A percentile compares a stretch with the other conserved stretches of the same genome.
phyloP scores from a whole-genome alignment of 2,113 vertebrate species.

The Chrysochloris asiatica region DNA sequence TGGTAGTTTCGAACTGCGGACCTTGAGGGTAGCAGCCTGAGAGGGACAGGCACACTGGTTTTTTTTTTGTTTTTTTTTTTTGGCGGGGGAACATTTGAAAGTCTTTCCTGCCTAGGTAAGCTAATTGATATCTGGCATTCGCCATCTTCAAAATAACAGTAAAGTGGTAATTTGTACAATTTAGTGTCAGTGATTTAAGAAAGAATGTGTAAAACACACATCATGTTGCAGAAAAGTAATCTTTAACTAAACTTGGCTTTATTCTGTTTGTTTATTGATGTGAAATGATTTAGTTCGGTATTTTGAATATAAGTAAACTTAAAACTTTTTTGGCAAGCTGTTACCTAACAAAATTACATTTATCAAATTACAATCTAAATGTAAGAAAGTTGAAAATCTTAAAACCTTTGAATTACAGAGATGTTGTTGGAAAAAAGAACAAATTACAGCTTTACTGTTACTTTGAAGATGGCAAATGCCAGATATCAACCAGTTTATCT shows the following conservation, averaged over 20 bases:
- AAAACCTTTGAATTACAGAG: too few relatives aligned
- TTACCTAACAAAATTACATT: slow-evolving; percentile 46
- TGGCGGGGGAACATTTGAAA: slow-evolving; percentile 21
- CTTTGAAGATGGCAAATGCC: too few relatives aligned
- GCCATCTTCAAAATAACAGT: slow-evolving; percentile 35
- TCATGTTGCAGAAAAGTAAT: not conserved
- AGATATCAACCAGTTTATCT: too few relatives aligned
- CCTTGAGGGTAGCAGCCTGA: too few relatives aligned
- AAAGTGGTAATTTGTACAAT: slow-evolving; percentile 36
- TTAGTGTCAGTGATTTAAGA: slow-evolving; percentile 17
- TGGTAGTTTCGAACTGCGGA: too few relatives aligned
- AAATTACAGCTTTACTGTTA: too few relatives aligned
- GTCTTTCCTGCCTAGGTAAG: slow-evolving; percentile 38
- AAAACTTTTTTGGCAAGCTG: slow-evolving; percentile 18
- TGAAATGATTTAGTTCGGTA: not conserved
- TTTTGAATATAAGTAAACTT: slow-evolving; percentile 5
- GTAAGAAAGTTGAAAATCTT: not conserved
- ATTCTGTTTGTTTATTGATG: not conserved
- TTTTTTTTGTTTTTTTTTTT: too few relatives aligned
- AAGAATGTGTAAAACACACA: slow-evolving; percentile 27
- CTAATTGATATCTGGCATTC: slow-evolving; percentile 23
- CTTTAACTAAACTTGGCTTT: slow-evolving; percentile 11
- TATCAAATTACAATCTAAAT: slow-evolving; percentile 38
- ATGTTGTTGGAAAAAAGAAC: too few relatives aligned
- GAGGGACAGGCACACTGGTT: too few relatives aligned